Percentiles rank a stretch among this genome's conserved stretches.
Evolutionary conservation across 2,888 invertebrate species (phyloP).

Genomic region (Lepidonotus clava): DNA sequence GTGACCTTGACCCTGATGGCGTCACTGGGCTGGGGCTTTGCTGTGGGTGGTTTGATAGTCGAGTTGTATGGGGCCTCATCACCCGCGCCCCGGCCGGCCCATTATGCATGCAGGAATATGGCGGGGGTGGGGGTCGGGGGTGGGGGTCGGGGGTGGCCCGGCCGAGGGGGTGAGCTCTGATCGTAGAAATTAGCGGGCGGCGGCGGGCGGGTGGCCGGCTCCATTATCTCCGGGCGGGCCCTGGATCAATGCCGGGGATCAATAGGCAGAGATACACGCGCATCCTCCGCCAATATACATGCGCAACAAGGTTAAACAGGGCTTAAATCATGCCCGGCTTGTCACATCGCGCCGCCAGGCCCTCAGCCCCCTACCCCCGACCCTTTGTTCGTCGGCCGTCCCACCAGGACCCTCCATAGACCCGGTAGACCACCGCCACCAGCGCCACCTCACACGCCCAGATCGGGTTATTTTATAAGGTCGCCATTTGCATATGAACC

Average conservation of each 20-base stretch:
- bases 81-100: not conserved
- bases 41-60: slow-evolving; percentile 36
- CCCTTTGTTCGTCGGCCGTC: not conserved
- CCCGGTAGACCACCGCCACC: not conserved
- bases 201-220: not conserved
- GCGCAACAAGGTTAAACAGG: slow-evolving; percentile 31
- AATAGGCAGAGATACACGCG: slow-evolving; percentile 11
- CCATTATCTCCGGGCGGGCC: slow-evolving; percentile 13
- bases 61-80: not conserved
- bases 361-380: not conserved
- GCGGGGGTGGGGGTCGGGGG: not conserved
- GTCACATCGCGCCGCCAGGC: not conserved
- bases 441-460: not conserved
- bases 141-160: not conserved
- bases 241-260: slow-evolving; percentile 5
- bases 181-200: slow-evolving; percentile 32
- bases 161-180: not conserved
- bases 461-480: slow-evolving; percentile 11
- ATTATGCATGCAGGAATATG: slow-evolving; percentile 50
- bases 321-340: slow-evolving; percentile 22
- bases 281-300: slow-evolving; percentile 30
- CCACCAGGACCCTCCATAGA: not conserved
- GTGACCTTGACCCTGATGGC: slow-evolving; percentile 20
- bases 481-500: slow-evolving; percentile 1
- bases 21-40: not conserved